Percentiles rank a stretch among this genome's conserved stretches.
Evolutionary conservation across 1,140 invertebrate species (phyloP).

Genomic region (Lordiphosa clarofinis): DNA sequence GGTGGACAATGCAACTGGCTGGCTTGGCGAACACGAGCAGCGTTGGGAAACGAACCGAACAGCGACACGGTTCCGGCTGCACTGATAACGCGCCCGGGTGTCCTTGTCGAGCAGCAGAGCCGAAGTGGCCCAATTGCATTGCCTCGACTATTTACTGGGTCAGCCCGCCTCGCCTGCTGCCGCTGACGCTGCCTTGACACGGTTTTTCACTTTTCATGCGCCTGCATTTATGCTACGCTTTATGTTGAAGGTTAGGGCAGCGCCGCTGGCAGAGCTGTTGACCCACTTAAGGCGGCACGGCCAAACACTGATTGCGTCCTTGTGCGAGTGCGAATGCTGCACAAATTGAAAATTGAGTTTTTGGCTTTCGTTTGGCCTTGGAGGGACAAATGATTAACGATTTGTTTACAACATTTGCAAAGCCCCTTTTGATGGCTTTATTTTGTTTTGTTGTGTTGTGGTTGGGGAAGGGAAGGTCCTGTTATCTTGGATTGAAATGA

Average conservation of each 20-base stretch:
- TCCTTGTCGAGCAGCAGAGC: conserved; percentile 35
- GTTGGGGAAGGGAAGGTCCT: no score
- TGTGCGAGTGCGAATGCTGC: conserved; percentile 28
- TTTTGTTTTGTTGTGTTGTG: conserved; percentile 2
- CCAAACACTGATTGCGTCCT: conserved; percentile 52
- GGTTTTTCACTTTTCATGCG: conserved; percentile 57
- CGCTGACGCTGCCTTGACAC: conserved; percentile 57
- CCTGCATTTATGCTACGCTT: conserved; percentile 69
- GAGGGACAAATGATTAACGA: conserved; percentile 46
- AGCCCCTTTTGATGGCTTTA: background rate
- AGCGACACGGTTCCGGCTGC: conserved; percentile 46
- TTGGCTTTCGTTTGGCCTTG: conserved; percentile 32
- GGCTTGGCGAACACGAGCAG: conserved; percentile 38
- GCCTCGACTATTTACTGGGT: conserved; percentile 62
- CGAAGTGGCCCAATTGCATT: conserved; percentile 12
- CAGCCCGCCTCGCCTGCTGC: conserved; percentile 44
- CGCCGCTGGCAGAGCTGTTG: conserved; percentile 31
- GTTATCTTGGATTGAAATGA: no score
- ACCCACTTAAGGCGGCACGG: conserved; percentile 35
- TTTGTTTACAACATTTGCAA: conserved; percentile 52
- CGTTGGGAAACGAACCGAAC: conserved; percentile 34
- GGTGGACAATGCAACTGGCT: conserved; percentile 75
- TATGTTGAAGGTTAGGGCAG: conserved; percentile 68
- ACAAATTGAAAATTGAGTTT: conserved; percentile 43
- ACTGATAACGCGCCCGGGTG: conserved; percentile 56